Conservation (phyloP, 2,113 vertebrate species). For the Vulpes ferrilata region DNA sequence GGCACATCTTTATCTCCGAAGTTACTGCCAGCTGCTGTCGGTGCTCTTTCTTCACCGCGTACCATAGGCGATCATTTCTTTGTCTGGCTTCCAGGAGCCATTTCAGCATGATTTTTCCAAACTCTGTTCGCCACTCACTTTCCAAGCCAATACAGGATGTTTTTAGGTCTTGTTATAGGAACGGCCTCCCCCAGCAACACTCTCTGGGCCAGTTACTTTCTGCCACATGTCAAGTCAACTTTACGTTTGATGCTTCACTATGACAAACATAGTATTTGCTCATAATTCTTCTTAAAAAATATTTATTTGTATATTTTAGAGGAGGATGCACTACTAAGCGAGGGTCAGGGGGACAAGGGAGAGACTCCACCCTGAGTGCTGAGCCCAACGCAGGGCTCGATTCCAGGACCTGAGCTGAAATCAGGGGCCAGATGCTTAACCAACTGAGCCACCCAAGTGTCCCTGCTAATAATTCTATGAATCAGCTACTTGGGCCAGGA, state of each 20-base stretch:
- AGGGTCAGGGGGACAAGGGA: background rate
- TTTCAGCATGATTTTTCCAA: background rate
- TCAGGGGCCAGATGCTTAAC: background rate
- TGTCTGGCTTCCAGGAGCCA: background rate
- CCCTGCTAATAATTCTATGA: background rate
- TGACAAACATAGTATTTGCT: background rate
- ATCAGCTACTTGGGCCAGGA: background rate
- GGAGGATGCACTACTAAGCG: too few relatives aligned
- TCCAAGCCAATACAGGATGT: background rate
- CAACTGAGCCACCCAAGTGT: background rate
- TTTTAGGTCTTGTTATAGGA: background rate
- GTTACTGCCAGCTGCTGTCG: background rate
- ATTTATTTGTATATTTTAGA: background rate
- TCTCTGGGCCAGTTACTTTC: background rate
- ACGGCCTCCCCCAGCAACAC: rapidly evolving
- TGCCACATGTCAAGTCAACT: background rate
- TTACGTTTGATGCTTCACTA: background rate
- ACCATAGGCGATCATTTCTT: background rate
- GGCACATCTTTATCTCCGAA: too few relatives aligned
- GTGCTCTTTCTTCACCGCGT: background rate
- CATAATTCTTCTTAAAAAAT: background rate
- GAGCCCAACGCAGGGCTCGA: background rate
- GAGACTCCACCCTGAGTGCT: background rate
- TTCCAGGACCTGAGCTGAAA: background rate
- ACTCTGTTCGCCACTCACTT: background rate